Percentiles rank a stretch among this genome's conserved stretches.
phyloP scores from a whole-genome alignment of 2,888 invertebrate genomes.

The Netelia fuscicornis region DNA sequence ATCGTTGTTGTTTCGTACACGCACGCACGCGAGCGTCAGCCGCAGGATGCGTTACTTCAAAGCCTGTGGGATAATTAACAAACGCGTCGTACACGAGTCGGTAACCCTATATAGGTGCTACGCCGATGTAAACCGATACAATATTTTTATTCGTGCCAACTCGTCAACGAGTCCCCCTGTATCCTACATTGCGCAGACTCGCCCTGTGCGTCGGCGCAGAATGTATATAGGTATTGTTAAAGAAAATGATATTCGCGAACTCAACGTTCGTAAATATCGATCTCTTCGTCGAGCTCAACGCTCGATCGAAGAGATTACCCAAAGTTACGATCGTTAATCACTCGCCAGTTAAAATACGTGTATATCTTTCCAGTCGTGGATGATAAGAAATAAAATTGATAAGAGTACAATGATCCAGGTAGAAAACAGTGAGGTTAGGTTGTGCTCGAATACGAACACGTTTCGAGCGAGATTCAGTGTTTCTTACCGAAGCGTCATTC shows the following conservation, averaged over 20 bases:
- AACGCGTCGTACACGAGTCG: conserved; percentile 49
- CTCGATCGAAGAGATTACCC: no score
- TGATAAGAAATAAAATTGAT: no score
- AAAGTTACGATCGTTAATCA: no score
- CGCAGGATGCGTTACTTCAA: conserved; percentile 81
- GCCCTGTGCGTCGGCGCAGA: neutral
- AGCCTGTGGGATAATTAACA: conserved; percentile 77
- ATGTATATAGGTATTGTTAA: neutral
- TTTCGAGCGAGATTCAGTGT: no score
- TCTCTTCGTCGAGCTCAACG: no score
- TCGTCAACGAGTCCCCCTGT: conserved; percentile 66
- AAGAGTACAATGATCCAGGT: no score
- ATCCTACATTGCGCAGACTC: conserved; percentile 1
- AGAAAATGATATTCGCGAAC: no score
- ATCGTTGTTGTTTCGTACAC: conserved; percentile 13
- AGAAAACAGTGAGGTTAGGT: no score
- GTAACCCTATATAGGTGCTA: conserved; percentile 56
- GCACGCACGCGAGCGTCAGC: conserved; percentile 69
- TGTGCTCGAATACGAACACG: no score
- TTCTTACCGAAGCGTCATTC: neutral
- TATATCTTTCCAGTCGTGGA: no score
- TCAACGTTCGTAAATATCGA: no score
- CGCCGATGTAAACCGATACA: conserved; percentile 58
- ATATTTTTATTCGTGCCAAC: conserved; percentile 49
- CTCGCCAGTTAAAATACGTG: no score